Evolutionary conservation across 2,113 vertebrate species (phyloP).

Genomic region (Gambusia affinis): DNA sequence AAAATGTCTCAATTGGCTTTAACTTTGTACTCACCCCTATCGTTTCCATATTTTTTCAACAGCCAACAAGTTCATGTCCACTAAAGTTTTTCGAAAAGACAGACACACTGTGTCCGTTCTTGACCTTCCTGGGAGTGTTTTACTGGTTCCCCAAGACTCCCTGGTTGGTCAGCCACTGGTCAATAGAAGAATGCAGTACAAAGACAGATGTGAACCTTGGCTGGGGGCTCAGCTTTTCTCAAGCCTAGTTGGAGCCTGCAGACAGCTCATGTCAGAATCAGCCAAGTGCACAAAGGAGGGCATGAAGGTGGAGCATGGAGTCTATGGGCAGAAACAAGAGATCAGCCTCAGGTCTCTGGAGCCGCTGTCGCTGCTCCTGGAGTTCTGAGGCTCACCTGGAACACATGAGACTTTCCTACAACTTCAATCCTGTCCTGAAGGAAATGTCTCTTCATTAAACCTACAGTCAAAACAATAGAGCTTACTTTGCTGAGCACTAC

Average conservation of each 20-base stretch:
- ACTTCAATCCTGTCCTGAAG: background rate
- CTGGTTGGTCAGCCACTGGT: constrained; percentile 80
- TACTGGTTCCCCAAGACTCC: constrained; percentile 90
- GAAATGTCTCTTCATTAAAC: background rate
- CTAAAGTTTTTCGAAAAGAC: constrained; percentile 85
- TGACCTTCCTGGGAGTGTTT: constrained; percentile 85
- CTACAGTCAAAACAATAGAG: background rate
- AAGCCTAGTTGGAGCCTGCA: constrained; percentile 82
- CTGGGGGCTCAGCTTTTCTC: constrained; percentile 84
- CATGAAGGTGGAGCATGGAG: constrained; percentile 79
- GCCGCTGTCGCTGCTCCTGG: constrained; percentile 86
- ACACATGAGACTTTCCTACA: too few species aligned
- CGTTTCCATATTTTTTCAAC: constrained; percentile 24
- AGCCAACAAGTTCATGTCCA: constrained; percentile 84
- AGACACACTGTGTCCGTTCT: constrained; percentile 81
- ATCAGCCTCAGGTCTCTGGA: constrained; percentile 84
- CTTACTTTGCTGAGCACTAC: background rate
- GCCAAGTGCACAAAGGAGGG: constrained; percentile 75
- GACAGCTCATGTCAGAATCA: constrained; percentile 75
- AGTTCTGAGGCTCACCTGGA: constrained; percentile 77
- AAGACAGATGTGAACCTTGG: constrained; percentile 82
- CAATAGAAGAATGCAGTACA: constrained; percentile 83
- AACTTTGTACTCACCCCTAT: background rate
- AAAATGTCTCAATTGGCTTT: background rate
- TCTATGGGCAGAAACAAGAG: constrained; percentile 87